A percentile compares a stretch with the other conserved stretches of the same genome.
Conservation (phyloP, 2,888 invertebrate species). For the Helicoverpa assulta region DNA sequence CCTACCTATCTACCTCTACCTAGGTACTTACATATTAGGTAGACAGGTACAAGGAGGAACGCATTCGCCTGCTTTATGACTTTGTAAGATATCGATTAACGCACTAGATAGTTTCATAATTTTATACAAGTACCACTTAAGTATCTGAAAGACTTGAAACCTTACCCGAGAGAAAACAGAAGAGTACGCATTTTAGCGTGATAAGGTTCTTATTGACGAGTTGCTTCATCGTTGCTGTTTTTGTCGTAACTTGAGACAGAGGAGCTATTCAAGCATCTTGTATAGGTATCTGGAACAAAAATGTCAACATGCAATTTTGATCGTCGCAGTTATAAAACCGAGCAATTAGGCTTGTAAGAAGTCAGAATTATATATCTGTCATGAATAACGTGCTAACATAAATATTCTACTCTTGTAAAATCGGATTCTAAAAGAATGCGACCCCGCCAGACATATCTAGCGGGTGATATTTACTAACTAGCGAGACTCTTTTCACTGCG, state of each 20-base stretch:
- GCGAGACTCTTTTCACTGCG: conserved; percentile 21
- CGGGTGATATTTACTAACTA: no score
- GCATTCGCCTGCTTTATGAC: neutral
- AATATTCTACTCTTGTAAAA: no score
- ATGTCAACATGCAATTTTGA: conserved; percentile 1
- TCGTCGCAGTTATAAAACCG: neutral
- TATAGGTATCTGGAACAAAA: conserved; percentile 70
- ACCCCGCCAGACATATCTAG: no score
- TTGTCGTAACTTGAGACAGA: conserved; percentile 31
- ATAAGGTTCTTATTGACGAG: conserved; percentile 93
- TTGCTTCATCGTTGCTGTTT: conserved; percentile 77
- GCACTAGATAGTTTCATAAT: neutral
- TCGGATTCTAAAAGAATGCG: no score
- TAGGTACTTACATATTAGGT: no score
- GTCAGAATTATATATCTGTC: no score
- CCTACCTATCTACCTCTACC: no score
- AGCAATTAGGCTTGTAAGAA: no score
- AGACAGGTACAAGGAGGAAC: no score
- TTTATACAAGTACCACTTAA: neutral
- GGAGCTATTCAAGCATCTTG: conserved; percentile 68
- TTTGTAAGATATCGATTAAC: neutral
- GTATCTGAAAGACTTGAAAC: conserved; percentile 29
- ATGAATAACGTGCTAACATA: no score
- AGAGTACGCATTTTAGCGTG: conserved; percentile 94
- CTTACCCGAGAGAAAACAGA: conserved; percentile 95